A percentile compares a stretch with the other conserved stretches of the same genome.
Evolutionary conservation across 1,140 invertebrate genomes (phyloP).

Genomic region (Palaemon carinicauda): DNA sequence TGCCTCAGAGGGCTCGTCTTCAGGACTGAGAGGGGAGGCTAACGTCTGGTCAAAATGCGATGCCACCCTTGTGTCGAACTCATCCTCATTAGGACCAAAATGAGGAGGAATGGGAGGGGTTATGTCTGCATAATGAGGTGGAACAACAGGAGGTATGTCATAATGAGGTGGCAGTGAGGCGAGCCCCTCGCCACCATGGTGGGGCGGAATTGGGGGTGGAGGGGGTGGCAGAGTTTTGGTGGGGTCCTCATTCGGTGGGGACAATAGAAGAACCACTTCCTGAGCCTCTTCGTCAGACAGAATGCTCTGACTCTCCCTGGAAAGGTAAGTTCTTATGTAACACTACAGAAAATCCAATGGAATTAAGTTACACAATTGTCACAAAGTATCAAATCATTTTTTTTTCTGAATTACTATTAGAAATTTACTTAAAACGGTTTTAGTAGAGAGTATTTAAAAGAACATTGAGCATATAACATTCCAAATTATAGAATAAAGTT

Average conservation of each 20-base stretch:
- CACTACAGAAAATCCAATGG: neutral
- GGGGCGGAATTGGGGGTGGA: constrained; percentile 4
- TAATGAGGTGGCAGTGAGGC: neutral
- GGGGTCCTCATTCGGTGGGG: constrained; percentile 19
- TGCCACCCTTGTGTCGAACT: constrained; percentile 5
- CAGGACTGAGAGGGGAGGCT: constrained; percentile 44
- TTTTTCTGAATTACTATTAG: too few relatives aligned
- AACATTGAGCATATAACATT: too few relatives aligned
- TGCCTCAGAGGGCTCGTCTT: constrained; percentile 42
- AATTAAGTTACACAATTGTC: too few relatives aligned
- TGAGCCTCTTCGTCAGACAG: constrained; percentile 43
- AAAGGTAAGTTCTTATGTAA: neutral
- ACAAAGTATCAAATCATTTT: too few relatives aligned
- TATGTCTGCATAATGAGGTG: constrained; percentile 16
- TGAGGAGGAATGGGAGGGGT: neutral
- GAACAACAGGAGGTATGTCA: constrained; percentile 1
- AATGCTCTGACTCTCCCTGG: constrained; percentile 19
- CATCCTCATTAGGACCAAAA: constrained; percentile 15
- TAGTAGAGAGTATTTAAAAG: too few relatives aligned
- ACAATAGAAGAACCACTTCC: constrained; percentile 16
- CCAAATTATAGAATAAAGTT: too few relatives aligned
- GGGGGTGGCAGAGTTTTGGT: constrained; percentile 7
- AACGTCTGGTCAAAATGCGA: constrained; percentile 13
- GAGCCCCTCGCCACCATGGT: neutral
- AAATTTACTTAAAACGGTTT: too few relatives aligned